A percentile compares a stretch with the other conserved stretches of the same genome.
Conservation (phyloP, 2,888 invertebrate species). For the Meiosimyza platycephala region DNA sequence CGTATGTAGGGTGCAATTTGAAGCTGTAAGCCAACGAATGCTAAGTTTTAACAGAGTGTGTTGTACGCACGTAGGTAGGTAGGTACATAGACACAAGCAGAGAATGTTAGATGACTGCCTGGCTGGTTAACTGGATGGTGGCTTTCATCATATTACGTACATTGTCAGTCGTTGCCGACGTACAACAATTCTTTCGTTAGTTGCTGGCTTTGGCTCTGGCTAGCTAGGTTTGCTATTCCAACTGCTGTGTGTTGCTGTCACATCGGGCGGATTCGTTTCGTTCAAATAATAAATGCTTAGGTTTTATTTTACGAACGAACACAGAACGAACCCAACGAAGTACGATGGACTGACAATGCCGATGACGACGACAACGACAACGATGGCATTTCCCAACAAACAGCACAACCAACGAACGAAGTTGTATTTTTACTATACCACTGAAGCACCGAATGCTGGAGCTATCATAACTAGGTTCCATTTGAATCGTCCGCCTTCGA, state of each 20-base stretch:
- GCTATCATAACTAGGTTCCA: constrained; percentile 43
- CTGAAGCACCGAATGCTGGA: constrained; percentile 37
- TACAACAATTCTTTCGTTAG: constrained; percentile 20
- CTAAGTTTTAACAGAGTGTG: constrained; percentile 10
- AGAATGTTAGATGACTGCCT: not conserved
- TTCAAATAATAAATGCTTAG: constrained; percentile 32
- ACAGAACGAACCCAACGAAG: constrained; percentile 35
- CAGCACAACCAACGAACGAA: constrained; percentile 31
- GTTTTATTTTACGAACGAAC: constrained; percentile 24
- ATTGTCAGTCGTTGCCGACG: constrained; percentile 26
- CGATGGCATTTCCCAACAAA: constrained; percentile 56
- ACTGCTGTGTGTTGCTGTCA: not conserved
- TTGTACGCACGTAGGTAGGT: constrained; percentile 19
- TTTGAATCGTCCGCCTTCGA: constrained; percentile 58
- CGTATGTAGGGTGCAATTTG: not conserved
- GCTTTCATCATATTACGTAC: constrained; percentile 29
- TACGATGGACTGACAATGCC: constrained; percentile 43
- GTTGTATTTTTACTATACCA: constrained; percentile 24
- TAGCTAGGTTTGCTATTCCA: not conserved
- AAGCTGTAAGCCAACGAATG: constrained; percentile 11
- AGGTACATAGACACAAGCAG: not conserved
- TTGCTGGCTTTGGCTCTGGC: not conserved
- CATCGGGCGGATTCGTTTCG: constrained; percentile 18
- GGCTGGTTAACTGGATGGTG: constrained; percentile 21
- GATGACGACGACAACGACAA: constrained; percentile 55